phyloP scores from a whole-genome alignment of 2,888 invertebrate genomes.

The Mamestra brassicae region DNA sequence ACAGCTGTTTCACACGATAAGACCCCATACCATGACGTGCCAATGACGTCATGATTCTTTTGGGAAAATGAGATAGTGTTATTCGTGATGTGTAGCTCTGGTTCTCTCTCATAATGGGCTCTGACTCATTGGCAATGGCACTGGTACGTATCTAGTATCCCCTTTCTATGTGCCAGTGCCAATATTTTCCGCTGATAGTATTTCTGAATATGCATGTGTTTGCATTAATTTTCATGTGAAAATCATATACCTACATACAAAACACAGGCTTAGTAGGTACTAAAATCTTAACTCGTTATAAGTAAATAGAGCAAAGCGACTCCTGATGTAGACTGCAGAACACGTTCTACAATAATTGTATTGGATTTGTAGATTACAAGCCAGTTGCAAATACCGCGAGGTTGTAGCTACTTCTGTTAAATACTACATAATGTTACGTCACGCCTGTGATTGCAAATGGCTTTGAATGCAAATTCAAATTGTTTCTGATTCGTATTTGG shows the following conservation, averaged over 20 bases:
- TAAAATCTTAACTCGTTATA: neutral
- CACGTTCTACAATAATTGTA: conserved; percentile 53
- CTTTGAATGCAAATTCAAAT: conserved; percentile 25
- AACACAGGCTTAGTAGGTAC: neutral
- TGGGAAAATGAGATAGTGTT: no score
- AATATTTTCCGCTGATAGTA: no score
- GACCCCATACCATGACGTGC: no score
- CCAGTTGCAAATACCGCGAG: conserved; percentile 21
- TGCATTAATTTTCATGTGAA: neutral
- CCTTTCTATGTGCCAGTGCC: no score
- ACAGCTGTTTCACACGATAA: neutral
- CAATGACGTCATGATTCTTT: no score
- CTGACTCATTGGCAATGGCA: no score
- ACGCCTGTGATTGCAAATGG: conserved; percentile 38
- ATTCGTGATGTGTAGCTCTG: no score
- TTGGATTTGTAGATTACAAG: conserved; percentile 51
- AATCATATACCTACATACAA: neutral
- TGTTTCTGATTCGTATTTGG: conserved; percentile 25
- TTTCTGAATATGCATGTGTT: no score
- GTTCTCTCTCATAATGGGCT: no score
- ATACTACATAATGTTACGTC: conserved; percentile 20
- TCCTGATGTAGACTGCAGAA: conserved; percentile 24
- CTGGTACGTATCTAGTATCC: no score
- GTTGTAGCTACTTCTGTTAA: conserved; percentile 9
- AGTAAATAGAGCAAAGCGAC: conserved; percentile 22